These are phyloP conservation scores for Amblyornis subalaris DNA, from an alignment of 2,113 vertebrate genomes.

Conservation along the genomic window DNA sequence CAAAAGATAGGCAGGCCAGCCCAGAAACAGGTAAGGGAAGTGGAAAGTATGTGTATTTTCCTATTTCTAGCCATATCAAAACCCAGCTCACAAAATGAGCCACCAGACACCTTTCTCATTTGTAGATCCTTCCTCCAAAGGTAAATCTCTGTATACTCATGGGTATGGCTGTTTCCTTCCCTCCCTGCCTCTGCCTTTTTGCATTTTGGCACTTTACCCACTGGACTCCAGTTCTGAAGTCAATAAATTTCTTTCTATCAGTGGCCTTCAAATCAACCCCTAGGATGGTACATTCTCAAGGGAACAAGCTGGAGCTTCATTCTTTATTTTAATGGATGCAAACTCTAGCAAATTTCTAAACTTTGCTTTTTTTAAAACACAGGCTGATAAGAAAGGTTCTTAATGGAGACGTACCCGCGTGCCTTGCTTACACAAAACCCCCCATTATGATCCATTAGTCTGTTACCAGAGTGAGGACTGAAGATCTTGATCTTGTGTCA, in stretches of 20 bases:
- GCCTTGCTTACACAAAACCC: constrained; percentile 5
- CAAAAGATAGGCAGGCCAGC: neutral
- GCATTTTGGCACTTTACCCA: neutral
- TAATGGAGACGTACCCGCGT: neutral
- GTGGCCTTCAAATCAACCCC: neutral
- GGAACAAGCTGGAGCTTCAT: neutral
- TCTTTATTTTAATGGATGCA: neutral
- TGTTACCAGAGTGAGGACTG: neutral
- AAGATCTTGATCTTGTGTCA: constrained; percentile 18
- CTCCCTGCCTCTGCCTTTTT: neutral
- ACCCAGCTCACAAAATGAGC: neutral
- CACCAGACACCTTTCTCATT: neutral
- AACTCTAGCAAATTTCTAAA: neutral
- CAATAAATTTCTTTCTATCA: neutral
- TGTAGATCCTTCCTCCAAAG: neutral
- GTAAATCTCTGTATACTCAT: neutral
- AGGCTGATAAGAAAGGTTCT: neutral
- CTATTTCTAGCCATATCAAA: neutral
- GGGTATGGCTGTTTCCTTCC: neutral
- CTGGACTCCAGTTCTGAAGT: neutral
- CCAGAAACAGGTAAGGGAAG: neutral
- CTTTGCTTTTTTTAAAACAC: neutral
- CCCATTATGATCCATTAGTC: constrained; percentile 32
- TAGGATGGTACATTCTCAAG: neutral
- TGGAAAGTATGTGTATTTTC: neutral